Conservation (phyloP, 2,113 vertebrate species). For the Toxotes chatareus region DNA sequence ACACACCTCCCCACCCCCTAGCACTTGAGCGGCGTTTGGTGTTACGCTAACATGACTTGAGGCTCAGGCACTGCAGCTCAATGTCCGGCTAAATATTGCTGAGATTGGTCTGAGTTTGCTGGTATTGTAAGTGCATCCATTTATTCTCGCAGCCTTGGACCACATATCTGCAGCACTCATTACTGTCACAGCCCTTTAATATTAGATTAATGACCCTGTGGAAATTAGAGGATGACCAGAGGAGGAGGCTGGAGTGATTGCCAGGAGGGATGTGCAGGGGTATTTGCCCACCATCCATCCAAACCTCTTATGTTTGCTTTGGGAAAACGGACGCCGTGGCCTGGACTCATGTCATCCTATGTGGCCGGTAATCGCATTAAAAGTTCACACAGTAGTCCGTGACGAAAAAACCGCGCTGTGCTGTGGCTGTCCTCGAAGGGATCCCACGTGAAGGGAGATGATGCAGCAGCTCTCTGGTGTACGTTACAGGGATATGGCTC, state of each 20-base stretch:
- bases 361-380: conserved; percentile 71
- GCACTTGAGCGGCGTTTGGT: conserved; percentile 60
- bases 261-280: conserved; percentile 60
- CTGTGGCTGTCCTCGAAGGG: conserved; percentile 50
- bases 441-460: conserved; percentile 20
- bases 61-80: conserved; percentile 76
- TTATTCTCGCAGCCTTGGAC: conserved; percentile 66
- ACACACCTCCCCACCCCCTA: conserved; percentile 36
- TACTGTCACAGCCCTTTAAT: conserved; percentile 81
- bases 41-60: conserved; percentile 76
- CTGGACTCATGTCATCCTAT: conserved; percentile 54
- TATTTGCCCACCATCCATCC: conserved; percentile 65
- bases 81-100: conserved; percentile 82
- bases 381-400: conserved; percentile 67
- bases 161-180: conserved; percentile 72
- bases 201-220: conserved; percentile 63
- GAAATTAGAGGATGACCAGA: conserved; percentile 63
- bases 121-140: conserved; percentile 77
- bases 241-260: conserved; percentile 46
- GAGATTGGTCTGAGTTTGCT: conserved; percentile 82
- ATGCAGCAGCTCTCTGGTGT: conserved; percentile 37
- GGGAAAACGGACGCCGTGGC: conserved; percentile 57
- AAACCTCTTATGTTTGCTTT: conserved; percentile 72
- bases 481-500: conserved; percentile 43
- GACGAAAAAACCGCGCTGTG: conserved; percentile 48